Base-by-base conservation (phyloP, 2,888 invertebrate species). In the Lasioglossum zephyrum region DNA sequence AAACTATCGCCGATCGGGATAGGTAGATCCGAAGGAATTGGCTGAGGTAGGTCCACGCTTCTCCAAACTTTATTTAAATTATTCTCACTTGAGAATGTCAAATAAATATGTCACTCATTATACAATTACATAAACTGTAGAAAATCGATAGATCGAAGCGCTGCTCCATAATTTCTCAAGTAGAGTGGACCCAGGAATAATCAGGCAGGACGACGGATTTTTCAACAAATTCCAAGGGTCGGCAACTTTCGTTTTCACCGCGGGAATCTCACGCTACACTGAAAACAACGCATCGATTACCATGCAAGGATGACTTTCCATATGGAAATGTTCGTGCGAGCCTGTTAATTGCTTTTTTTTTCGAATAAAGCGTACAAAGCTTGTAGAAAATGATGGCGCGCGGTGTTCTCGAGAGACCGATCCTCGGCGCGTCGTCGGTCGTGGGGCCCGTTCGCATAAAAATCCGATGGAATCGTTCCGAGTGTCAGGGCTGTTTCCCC, bases 1-100 rank as follows among this genome's bases (percentile, higher is more conserved):
- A 73, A 36, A 57, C 76, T 79, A 74, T 87, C 85, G 80, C 84
- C 85, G 70, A 36, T 4, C 22, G 18, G 31, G 39, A 72, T 74
- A 78, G 53, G 44, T 18, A 74, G 49, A 66, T 74, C 47, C n/a
- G 5, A 18, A 39, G 5, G 11, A 57, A 75, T 31, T 31, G 63
- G 2, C 63, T 0, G 26, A 26, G 60, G 26, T 26, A 26, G 60
- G 6, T 63, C 5, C 26, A 26, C 26, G 60, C 4, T 60, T 31
- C 31, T 31, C 31, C 16, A 6, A 31, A 16, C 16, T 16, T 63
- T 63, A 63, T 63, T 31, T 16, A 8, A 39, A 36, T 69, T 8
- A 16, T 22, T 18, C 3, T 3, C 53, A 53, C 53, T 53, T n/a
- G 9, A 9, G 9, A 53, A 53, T 4, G 3, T 53, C 3, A 22